Evolutionary conservation across 1,140 invertebrate genomes (phyloP).

Genomic region (Matsumurasca onukii): DNA sequence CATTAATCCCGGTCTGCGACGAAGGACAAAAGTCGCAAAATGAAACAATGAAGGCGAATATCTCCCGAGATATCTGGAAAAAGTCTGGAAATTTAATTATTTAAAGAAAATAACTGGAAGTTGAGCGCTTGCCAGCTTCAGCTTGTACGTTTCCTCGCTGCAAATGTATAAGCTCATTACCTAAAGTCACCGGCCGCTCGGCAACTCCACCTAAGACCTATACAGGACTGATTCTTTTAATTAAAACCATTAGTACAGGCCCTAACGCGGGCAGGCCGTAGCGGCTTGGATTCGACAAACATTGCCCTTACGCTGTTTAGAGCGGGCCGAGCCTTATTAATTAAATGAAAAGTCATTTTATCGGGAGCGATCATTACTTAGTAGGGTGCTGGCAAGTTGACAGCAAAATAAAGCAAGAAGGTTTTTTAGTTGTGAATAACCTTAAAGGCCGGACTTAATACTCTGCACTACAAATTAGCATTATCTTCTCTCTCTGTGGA

Average conservation of each 20-base stretch:
- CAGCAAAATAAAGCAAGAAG: not conserved
- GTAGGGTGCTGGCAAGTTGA: too few species aligned
- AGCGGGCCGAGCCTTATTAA: constrained; percentile 17
- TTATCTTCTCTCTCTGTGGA: too few species aligned
- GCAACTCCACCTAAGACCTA: not conserved
- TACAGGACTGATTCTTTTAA: constrained; percentile 21
- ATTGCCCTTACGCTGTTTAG: constrained; percentile 1
- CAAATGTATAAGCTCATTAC: constrained; percentile 23
- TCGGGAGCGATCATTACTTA: too few species aligned
- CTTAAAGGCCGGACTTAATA: too few species aligned
- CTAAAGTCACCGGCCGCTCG: not conserved
- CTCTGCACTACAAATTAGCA: too few species aligned
- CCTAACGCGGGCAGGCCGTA: not conserved
- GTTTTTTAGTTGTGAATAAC: too few species aligned
- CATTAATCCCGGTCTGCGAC: too few species aligned
- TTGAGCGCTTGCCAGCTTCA: constrained; percentile 9
- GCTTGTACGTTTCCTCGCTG: constrained; percentile 3
- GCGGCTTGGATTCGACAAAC: constrained; percentile 4
- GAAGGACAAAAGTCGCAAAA: too few species aligned
- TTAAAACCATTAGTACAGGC: constrained; percentile 24
- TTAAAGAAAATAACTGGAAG: constrained; percentile 9
- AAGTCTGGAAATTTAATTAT: constrained; percentile 19
- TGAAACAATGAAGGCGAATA: too few species aligned
- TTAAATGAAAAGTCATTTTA: constrained; percentile 4
- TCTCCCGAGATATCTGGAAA: too few species aligned